A percentile compares a stretch with the other conserved stretches of the same genome.
These are phyloP conservation scores for Halcyon leucocephala DNA, from an alignment of 2,797 vertebrate genomes.

Conservation along the genomic window DNA sequence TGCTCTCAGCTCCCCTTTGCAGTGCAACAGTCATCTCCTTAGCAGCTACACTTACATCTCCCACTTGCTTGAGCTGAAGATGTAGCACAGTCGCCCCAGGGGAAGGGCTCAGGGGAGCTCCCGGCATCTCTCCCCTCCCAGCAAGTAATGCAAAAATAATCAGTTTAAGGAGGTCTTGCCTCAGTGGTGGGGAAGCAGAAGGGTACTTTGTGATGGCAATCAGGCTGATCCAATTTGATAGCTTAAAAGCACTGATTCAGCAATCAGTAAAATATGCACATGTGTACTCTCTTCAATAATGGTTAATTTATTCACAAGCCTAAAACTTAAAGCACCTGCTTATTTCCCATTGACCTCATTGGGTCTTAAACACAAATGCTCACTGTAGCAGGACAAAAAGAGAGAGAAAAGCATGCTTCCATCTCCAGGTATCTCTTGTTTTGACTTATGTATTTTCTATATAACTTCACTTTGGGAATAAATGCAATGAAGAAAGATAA, in stretches of 20 bases:
- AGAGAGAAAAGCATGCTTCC: not conserved
- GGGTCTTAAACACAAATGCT: not conserved
- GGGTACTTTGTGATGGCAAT: not conserved
- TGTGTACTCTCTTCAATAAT: not conserved
- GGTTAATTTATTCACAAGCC: not conserved
- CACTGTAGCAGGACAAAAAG: not conserved
- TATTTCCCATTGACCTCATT: not conserved
- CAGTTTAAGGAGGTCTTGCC: not conserved
- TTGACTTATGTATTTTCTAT: not conserved
- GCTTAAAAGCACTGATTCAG: constrained; percentile 3
- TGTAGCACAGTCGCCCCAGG: fast-evolving
- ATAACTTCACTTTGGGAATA: not conserved
- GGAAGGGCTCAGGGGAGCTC: not conserved
- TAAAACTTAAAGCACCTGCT: not conserved
- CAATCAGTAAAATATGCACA: not conserved
- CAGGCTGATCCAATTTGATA: not conserved
- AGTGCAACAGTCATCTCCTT: not conserved
- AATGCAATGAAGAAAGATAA: not conserved
- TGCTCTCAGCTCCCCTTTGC: not conserved
- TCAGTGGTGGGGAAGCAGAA: not conserved
- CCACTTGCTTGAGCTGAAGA: not conserved
- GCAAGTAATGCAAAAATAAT: not conserved
- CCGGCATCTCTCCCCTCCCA: not conserved
- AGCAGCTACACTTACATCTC: not conserved
- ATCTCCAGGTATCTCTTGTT: not conserved